phyloP scores from a whole-genome alignment of 2,113 vertebrate species.

The Ptilorrhoa leucosticta region DNA sequence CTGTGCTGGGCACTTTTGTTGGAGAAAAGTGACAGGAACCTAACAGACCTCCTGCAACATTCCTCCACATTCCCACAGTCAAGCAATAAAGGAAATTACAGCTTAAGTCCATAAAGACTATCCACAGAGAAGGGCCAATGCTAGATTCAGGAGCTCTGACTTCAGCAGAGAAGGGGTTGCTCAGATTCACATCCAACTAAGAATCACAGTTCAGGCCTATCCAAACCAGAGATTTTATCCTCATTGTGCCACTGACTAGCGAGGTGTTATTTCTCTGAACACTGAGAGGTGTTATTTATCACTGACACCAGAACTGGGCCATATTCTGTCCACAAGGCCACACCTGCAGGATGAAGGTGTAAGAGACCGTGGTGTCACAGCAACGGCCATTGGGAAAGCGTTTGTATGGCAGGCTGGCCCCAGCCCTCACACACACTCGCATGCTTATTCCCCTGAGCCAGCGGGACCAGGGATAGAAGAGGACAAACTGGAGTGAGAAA shows the following conservation, averaged over 20 bases:
- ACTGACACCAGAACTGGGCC: not conserved
- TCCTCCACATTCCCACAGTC: not conserved
- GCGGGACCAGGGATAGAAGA: not conserved
- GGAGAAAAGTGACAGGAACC: not conserved
- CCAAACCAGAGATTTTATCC: not conserved
- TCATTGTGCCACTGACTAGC: not conserved
- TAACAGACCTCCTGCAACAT: not conserved
- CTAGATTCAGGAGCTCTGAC: not conserved
- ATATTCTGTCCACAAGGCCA: not conserved
- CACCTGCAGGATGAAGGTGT: not conserved
- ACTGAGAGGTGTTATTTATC: not conserved
- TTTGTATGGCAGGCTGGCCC: not conserved
- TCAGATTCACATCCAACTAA: not conserved
- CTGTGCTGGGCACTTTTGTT: not conserved
- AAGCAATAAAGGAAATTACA: not conserved
- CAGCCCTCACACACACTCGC: rapidly evolving
- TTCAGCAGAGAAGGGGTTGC: not conserved
- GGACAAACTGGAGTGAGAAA: not conserved
- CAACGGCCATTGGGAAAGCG: not conserved
- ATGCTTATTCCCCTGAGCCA: rapidly evolving
- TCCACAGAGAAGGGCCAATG: not conserved
- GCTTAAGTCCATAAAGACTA: not conserved
- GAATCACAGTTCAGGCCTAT: not conserved
- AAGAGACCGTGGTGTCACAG: not conserved
- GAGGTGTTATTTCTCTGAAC: not conserved